A percentile compares a stretch with the other conserved stretches of the same genome.
Evolutionary conservation across 2,113 vertebrate species (phyloP).

Genomic region (Andinoacara biseriatus): DNA sequence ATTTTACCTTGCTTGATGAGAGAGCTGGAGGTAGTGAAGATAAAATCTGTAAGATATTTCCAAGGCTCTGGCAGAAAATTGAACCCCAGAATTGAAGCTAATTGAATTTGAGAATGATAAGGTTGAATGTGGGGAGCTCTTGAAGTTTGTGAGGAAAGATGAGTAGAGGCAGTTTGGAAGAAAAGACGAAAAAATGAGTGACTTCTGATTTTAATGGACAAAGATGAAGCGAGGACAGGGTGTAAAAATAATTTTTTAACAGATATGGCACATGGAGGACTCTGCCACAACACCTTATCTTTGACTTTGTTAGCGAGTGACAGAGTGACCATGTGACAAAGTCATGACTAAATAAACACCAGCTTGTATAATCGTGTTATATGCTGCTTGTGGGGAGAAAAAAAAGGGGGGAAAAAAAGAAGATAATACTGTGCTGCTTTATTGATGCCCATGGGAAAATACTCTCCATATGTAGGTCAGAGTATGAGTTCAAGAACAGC

Average conservation of each 20-base stretch:
- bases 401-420: neutral
- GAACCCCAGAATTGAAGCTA: conserved; percentile 74
- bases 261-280: conserved; percentile 7
- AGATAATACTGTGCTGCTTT: conserved; percentile 1
- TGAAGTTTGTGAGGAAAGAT: conserved; percentile 39
- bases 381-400: conserved; percentile 14
- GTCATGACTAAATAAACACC: conserved; percentile 39
- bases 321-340: conserved; percentile 17
- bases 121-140: conserved; percentile 65
- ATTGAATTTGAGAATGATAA: conserved; percentile 80
- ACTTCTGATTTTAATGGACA: conserved; percentile 51
- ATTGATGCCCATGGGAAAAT: neutral
- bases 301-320: conserved; percentile 17
- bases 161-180: conserved; percentile 24
- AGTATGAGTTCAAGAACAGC: conserved; percentile 18
- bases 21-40: conserved; percentile 70
- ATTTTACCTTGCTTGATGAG: conserved; percentile 77
- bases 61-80: conserved; percentile 70
- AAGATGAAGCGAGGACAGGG: conserved; percentile 31
- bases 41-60: conserved; percentile 75
- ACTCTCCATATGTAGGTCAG: conserved; percentile 25
- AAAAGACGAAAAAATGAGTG: neutral
- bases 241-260: conserved; percentile 17
- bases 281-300: conserved; percentile 21
- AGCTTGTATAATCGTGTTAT: conserved; percentile 35